Conservation (phyloP, 92 coral and sea anemone genomes). For the Meandrina meandrites region DNA sequence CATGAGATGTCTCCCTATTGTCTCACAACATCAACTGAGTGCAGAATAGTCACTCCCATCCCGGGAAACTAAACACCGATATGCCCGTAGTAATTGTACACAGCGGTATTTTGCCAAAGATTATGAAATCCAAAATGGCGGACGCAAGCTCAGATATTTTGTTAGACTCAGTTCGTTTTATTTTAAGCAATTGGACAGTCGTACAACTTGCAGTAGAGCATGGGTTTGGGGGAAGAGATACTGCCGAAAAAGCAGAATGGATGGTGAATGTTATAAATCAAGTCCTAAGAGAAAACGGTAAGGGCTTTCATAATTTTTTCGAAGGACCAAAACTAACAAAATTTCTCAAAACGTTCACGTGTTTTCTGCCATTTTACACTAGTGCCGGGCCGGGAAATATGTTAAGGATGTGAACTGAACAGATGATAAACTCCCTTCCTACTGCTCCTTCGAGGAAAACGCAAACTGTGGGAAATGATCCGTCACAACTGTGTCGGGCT, state of each 20-base stretch:
- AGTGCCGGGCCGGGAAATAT: background rate
- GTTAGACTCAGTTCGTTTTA: constrained; percentile 68
- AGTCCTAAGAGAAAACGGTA: constrained; percentile 84
- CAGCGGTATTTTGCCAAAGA: constrained; percentile 46
- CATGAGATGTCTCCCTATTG: no score
- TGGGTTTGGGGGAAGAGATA: constrained; percentile 88
- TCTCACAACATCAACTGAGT: no score
- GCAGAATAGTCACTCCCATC: no score
- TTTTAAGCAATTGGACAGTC: constrained; percentile 89
- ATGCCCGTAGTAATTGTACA: background rate
- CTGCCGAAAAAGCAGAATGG: constrained; percentile 87
- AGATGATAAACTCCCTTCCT: no score
- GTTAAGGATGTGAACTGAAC: no score
- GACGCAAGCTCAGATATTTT: constrained; percentile 58
- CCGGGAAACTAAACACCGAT: no score
- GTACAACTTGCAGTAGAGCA: constrained; percentile 89
- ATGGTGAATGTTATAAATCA: constrained; percentile 82
- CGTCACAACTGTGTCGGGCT: no score
- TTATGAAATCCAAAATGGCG: constrained; percentile 80
- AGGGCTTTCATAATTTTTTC: constrained; percentile 13
- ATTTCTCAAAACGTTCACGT: background rate
- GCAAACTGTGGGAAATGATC: no score
- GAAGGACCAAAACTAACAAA: background rate
- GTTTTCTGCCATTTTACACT: background rate
- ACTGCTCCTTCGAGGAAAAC: no score